Conservation (phyloP, 2,797 vertebrate species). For the Sardinella longiceps region DNA sequence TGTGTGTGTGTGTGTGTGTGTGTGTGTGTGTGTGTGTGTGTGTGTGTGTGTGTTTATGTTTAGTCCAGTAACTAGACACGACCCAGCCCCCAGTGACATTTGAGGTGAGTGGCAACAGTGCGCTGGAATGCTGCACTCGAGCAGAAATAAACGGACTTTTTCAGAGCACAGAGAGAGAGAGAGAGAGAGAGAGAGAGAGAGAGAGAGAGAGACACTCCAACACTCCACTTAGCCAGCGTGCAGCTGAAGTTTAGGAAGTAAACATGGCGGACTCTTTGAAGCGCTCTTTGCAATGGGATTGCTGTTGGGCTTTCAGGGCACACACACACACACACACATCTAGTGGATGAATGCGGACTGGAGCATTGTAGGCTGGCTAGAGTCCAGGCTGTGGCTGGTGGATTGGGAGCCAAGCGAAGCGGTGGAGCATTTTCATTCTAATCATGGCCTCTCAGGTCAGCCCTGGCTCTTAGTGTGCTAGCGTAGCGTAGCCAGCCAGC, state of each 20-base stretch:
- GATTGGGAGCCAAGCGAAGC: neutral
- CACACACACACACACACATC: too few relatives aligned
- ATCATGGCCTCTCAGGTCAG: constrained; percentile 50
- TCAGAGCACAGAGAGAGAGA: constrained; percentile 11
- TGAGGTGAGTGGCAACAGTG: neutral
- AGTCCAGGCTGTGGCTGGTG: neutral
- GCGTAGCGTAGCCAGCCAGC: constrained; percentile 46
- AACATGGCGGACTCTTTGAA: constrained; percentile 41
- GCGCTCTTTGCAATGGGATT: constrained; percentile 22
- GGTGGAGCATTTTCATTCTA: constrained; percentile 44
- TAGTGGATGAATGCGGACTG: neutral
- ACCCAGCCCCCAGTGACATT: neutral
- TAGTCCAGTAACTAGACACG: neutral
- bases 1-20: constrained; percentile 26
- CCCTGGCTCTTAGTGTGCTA: neutral
- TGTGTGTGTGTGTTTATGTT: constrained; percentile 22
- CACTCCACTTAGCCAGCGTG: too few relatives aligned
- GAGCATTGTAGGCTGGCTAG: neutral
- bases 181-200: too few relatives aligned
- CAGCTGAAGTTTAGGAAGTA: constrained; percentile 8
- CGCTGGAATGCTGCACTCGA: neutral
- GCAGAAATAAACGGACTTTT: neutral
- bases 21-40: constrained; percentile 17
- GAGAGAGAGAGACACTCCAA: too few relatives aligned
- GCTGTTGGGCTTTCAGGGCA: neutral